Percentiles rank a stretch among this genome's conserved stretches.
These are phyloP conservation scores for Sardinella longiceps DNA, from an alignment of 2,797 vertebrate genomes.

Conservation along the genomic window DNA sequence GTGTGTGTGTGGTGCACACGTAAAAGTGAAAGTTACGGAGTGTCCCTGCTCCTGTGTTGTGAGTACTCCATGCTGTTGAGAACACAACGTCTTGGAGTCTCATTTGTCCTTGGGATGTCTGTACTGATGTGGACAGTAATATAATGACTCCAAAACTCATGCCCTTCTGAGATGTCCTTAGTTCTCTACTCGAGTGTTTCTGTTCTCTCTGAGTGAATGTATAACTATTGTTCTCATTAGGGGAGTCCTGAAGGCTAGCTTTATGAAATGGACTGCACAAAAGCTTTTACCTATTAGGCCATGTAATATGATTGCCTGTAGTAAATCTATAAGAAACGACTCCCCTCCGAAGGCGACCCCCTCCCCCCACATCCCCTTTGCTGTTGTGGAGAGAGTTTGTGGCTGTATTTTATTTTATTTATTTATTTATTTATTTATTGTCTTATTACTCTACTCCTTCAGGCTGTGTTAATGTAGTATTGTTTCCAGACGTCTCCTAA, in stretches of 20 bases:
- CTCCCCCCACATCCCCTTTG: not conserved
- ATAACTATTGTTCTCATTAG: not conserved
- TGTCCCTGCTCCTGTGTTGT: not conserved
- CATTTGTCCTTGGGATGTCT: not conserved
- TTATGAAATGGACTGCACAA: not conserved
- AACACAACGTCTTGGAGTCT: not conserved
- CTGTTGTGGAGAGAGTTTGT: not conserved
- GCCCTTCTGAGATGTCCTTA: not conserved
- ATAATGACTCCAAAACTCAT: not conserved
- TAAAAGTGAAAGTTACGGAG: not conserved
- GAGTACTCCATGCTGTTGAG: not conserved
- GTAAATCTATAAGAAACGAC: not conserved
- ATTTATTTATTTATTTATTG: too few species aligned
- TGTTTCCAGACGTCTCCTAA: constrained; percentile 30
- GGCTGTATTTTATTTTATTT: not conserved
- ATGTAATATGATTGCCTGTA: not conserved
- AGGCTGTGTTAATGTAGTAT: not conserved
- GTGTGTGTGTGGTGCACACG: not conserved
- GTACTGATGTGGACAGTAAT: not conserved
- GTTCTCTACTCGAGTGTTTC: not conserved
- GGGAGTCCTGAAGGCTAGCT: not conserved
- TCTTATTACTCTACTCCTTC: not conserved
- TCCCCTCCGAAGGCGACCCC: not conserved
- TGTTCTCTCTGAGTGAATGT: not conserved
- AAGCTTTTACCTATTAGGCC: constrained; percentile 14